A percentile compares a stretch with the other conserved stretches of the same genome.
Evolutionary conservation across 2,888 invertebrate genomes (phyloP).

Genomic region (Perdita meconis): DNA sequence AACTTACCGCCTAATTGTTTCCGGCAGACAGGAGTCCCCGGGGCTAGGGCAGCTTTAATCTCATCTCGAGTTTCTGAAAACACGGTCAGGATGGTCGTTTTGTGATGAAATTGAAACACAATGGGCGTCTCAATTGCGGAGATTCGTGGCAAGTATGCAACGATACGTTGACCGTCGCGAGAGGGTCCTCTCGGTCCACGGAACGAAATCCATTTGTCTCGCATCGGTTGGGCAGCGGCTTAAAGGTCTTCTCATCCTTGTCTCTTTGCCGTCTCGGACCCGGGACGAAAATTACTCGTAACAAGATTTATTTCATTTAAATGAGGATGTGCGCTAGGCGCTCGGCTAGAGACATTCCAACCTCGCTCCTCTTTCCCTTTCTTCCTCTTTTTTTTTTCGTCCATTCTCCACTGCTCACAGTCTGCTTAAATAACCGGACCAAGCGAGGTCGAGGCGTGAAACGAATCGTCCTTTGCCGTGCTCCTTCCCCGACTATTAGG

Average conservation of each 20-base stretch:
- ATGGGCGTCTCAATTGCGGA: slow-evolving; percentile 37
- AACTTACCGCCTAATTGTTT: slow-evolving; percentile 53
- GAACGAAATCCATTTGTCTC: slow-evolving; percentile 78
- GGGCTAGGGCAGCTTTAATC: slow-evolving; percentile 36
- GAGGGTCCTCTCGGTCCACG: slow-evolving; percentile 63
- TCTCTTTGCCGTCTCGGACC: slow-evolving; percentile 59
- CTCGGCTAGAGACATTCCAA: slow-evolving; percentile 66
- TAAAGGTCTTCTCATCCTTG: slow-evolving; percentile 69
- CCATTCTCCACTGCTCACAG: slow-evolving; percentile 14
- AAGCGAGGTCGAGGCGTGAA: slow-evolving; percentile 44
- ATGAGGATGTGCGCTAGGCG: slow-evolving; percentile 80
- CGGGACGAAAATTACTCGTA: slow-evolving; percentile 79
- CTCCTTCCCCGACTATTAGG: slow-evolving; percentile 45
- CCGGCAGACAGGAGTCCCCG: slow-evolving; percentile 23
- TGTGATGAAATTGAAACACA: slow-evolving; percentile 6
- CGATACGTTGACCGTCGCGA: slow-evolving; percentile 49
- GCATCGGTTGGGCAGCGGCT: slow-evolving; percentile 67
- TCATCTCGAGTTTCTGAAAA: slow-evolving; percentile 53
- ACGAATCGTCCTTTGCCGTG: slow-evolving; percentile 57
- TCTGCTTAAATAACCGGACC: slow-evolving; percentile 46
- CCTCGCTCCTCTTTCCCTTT: slow-evolving; percentile 19
- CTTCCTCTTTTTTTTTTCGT: neutral
- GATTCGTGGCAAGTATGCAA: slow-evolving; percentile 38
- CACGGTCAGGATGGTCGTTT: slow-evolving; percentile 28
- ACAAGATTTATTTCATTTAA: slow-evolving; percentile 83